Conservation (phyloP, 23 tunicate genomes). For the Styela clava region DNA sequence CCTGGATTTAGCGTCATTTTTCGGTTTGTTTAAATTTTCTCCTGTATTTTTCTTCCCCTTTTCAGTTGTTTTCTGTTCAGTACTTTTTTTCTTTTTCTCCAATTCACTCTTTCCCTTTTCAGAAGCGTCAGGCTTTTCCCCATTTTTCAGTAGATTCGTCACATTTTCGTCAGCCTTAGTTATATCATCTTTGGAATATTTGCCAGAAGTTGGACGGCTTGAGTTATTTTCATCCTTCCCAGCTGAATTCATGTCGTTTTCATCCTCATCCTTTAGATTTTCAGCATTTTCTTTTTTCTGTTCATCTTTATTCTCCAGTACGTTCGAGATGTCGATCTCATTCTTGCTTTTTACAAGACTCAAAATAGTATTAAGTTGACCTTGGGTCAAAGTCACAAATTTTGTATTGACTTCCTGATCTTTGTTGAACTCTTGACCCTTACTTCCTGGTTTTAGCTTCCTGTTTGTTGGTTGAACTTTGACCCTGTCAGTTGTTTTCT, state of each 20-base stretch:
- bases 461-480: not conserved
- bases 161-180: not conserved
- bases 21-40: not conserved
- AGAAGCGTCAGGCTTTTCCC: not conserved
- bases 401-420: conserved; percentile 37
- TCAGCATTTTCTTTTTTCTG: conserved; percentile 5
- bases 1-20: not conserved
- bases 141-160: conserved; percentile 21
- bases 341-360: conserved; percentile 74
- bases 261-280: not conserved
- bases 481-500: not conserved
- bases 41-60: conserved; percentile 2
- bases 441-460: not conserved
- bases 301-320: conserved; percentile 30
- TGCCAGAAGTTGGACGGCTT: not conserved
- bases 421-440: conserved; percentile 3
- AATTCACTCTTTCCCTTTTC: conserved; percentile 1
- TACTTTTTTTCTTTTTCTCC: conserved; percentile 32
- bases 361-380: conserved; percentile 74
- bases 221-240: not conserved
- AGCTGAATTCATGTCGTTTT: not conserved
- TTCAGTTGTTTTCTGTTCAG: no score
- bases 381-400: conserved; percentile 84
- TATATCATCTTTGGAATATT: not conserved
- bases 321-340: conserved; percentile 61